phyloP scores from a whole-genome alignment of 53 echinoderm and acorn worm species.

The Pentamera pediparva region DNA sequence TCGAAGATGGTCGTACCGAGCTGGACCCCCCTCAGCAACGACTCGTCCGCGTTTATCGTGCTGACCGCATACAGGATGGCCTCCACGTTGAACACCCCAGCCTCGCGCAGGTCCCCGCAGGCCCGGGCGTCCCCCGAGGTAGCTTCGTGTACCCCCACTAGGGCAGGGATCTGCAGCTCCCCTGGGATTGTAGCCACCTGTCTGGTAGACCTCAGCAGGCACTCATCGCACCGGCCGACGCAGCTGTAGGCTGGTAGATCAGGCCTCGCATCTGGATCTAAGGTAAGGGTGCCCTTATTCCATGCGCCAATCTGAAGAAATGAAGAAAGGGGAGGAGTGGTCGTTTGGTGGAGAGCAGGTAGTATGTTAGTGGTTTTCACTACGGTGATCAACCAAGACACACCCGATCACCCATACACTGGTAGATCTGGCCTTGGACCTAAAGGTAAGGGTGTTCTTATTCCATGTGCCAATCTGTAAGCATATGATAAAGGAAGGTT shows the following conservation, averaged over 20 bases:
- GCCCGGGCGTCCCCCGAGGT: constrained; percentile 27
- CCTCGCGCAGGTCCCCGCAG: constrained; percentile 53
- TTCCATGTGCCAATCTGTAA: constrained; percentile 66
- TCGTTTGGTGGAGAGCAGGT: too few species aligned
- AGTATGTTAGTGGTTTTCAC: too few species aligned
- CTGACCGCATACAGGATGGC: constrained; percentile 74
- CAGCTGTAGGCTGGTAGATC: constrained; percentile 14
- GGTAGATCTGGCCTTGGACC: background rate
- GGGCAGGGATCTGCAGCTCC: constrained; percentile 60
- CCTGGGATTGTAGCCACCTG: constrained; percentile 22
- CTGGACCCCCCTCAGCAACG: constrained; percentile 52
- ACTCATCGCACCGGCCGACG: constrained; percentile 73
- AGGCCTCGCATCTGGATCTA: background rate
- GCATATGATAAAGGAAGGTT: background rate
- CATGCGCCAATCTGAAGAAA: constrained; percentile 60
- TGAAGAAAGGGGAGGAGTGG: background rate
- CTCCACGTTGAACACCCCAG: constrained; percentile 64
- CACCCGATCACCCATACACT: constrained; percentile 34
- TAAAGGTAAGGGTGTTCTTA: constrained; percentile 37
- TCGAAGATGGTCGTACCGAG: constrained; percentile 70
- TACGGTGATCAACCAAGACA: too few species aligned
- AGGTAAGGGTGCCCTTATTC: constrained; percentile 40
- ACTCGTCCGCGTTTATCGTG: constrained; percentile 46
- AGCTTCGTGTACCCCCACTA: constrained; percentile 62
- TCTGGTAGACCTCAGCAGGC: constrained; percentile 1